Percentiles rank a stretch among this genome's conserved stretches.
Evolutionary conservation across 2,888 invertebrate species (phyloP).

Genomic region (Epinotia demarniana): DNA sequence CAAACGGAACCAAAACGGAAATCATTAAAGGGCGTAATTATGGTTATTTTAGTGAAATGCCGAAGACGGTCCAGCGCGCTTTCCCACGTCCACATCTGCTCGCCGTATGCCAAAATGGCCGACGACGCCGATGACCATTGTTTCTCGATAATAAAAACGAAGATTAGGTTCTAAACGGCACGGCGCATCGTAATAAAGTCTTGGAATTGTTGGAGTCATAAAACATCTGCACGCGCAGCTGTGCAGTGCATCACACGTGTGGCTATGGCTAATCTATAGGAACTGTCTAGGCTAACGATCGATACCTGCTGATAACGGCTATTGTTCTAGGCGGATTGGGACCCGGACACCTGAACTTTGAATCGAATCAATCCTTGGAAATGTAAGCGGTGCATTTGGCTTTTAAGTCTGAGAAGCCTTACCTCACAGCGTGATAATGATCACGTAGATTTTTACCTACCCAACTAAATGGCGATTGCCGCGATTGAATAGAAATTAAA

Average conservation of each 20-base stretch:
- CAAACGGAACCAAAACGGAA: conserved; percentile 38
- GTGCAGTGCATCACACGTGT: conserved; percentile 80
- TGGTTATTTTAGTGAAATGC: conserved; percentile 31
- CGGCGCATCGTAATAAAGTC: conserved; percentile 80
- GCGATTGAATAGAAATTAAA: too few species aligned
- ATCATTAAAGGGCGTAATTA: conserved; percentile 40
- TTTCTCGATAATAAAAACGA: conserved; percentile 79
- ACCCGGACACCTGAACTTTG: conserved; percentile 37
- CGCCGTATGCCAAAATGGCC: conserved; percentile 76
- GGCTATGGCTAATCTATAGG: conserved; percentile 63
- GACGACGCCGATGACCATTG: conserved; percentile 77
- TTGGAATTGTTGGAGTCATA: conserved; percentile 82
- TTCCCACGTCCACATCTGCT: conserved; percentile 81
- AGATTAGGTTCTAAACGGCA: conserved; percentile 83
- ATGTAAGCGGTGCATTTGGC: not conserved
- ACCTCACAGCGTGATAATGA: conserved; percentile 3
- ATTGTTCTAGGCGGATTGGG: conserved; percentile 51
- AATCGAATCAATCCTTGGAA: conserved; percentile 25
- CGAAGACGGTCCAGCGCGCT: conserved; percentile 48
- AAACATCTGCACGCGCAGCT: conserved; percentile 83
- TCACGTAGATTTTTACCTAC: not conserved
- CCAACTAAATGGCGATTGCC: too few species aligned
- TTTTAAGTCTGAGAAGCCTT: conserved; percentile 11
- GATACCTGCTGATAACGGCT: conserved; percentile 69
- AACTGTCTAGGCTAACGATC: conserved; percentile 47